Base-by-base conservation (phyloP, 2,888 invertebrate genomes). In the Chrysodeixis includens region DNA sequence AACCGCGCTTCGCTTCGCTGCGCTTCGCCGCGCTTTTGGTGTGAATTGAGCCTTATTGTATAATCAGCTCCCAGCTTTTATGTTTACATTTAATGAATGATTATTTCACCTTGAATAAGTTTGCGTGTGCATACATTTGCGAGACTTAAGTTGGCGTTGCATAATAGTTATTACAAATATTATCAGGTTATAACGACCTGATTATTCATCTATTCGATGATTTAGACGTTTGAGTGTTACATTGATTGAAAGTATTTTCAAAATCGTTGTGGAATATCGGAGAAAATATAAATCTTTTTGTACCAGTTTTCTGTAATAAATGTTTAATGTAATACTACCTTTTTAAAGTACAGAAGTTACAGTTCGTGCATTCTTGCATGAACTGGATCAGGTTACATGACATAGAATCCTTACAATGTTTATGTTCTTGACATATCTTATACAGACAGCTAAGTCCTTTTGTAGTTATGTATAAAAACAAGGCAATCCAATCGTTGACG, bases 61-160 rank as follows among this genome's bases (percentile, higher is more conserved):
- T 10, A 35, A 14, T 35, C 14, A 12, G 16, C 35, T 66, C 30
- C 57, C 52, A 44, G 56, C 54, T 51, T 49, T 20, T 49, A 26
- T 20, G 12, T 55, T 35, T 72, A 14, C 56, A 14, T 22, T 10
- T 22, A 26, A 55, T 73, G 32, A 18, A 49, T 59, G 53, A 60
- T 49, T 56, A 20, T 56, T 53, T 40, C 12, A 44, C 69, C 53
- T 60, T 74, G 56, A 53, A 54, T n/a, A 55, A 68, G 59, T 40
- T 74, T 60, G 56, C 56, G 32, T 44, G 49, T 40, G 58, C 30
- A 20, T 49, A 22, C 26, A 16, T 46, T 56, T 70, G n/a, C 59
- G 46, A 56, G 26, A 26, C 46, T 16, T 16, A 1, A 40, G 12
- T 56, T 18, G 8, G 9, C 40, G n/a, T 74, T 56, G 60, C 40